Evolutionary conservation across 2,113 vertebrate species (phyloP), one percentile per base, ranked within the genome.

Genomic region (Candoia aspera): DNA sequence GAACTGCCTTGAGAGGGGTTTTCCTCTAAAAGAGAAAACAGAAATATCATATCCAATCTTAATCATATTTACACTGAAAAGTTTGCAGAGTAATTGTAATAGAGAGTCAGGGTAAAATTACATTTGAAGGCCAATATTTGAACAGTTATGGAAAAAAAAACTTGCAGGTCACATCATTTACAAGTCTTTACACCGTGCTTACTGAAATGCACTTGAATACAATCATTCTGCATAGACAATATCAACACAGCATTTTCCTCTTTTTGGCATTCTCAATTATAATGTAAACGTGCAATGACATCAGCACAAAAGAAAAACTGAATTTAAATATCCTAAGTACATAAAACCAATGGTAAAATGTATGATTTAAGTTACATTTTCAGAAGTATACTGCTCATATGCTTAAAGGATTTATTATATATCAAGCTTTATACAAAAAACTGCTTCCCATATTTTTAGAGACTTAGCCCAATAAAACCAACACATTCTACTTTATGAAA

Each of bases 81-180:
- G 24, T 42, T 37, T 62, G 85, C 6, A 93, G 90, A 89, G 19
- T 4, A 86, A 84, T 64, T 46, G 94, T 9, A 57, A 86, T 29
- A 91, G 33, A 17, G 2, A 84, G 12, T 92, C 79, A 92, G 29
- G 59, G 0, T 46, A 85, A 49, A 95, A 89, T 4, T 79, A 8
- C 0, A 0, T 29, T 94, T 68, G 53, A 92, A 95, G 29, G n/a
- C 68, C 42, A 91, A 11, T 24, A 94, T 73, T 53, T 37, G 21
- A 95, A 42, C 33, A 0, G 11, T 49, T 57, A 79, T 1, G 93
- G 0, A 93, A 0, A 57, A 2, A 33, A 0, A 92, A 85, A 5
- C 73, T 92, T 49, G 92, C 90, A 95, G 11, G 86, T 85, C 57
- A 85, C 54, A 21, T 19, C 89, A 54, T 21, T 23, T 57, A 53